A percentile compares a stretch with the other conserved stretches of the same genome.
Evolutionary conservation across 2,888 invertebrate genomes (phyloP).

Genomic region (Dasysyrphus tricinctus): DNA sequence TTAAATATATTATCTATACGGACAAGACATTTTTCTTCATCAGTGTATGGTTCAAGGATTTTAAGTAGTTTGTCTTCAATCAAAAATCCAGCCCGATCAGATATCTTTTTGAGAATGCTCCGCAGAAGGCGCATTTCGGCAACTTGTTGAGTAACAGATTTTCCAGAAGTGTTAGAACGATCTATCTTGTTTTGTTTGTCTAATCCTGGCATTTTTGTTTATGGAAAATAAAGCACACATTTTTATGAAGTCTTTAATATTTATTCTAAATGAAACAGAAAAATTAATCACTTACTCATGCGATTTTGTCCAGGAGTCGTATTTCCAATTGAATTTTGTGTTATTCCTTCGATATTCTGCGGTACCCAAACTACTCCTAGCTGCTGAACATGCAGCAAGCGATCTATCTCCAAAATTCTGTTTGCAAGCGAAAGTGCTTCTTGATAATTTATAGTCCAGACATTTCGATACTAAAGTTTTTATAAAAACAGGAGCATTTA

Average conservation of each 20-base stretch:
- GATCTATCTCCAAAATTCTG: slow-evolving; percentile 86
- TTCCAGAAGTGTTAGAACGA: neutral
- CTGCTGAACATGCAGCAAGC: slow-evolving; percentile 86
- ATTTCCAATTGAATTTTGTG: slow-evolving; percentile 23
- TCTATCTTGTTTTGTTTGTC: neutral
- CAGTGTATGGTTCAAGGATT: slow-evolving; percentile 87
- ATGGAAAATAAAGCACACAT: neutral
- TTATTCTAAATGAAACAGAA: too few species aligned
- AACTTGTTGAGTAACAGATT: slow-evolving; percentile 68
- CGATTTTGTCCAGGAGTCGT: slow-evolving; percentile 28
- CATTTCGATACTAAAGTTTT: slow-evolving; percentile 79
- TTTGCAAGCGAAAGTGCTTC: slow-evolving; percentile 84
- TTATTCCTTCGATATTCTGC: slow-evolving; percentile 80
- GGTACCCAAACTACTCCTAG: slow-evolving; percentile 85
- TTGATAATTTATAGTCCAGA: slow-evolving; percentile 87
- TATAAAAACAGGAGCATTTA: neutral
- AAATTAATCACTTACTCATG: slow-evolving; percentile 34
- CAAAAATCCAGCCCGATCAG: slow-evolving; percentile 90
- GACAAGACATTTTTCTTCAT: slow-evolving; percentile 87
- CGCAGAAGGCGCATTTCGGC: slow-evolving; percentile 83
- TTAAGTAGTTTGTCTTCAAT: slow-evolving; percentile 88
- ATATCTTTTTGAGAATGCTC: slow-evolving; percentile 87
- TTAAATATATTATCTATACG: slow-evolving; percentile 90
- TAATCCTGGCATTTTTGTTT: neutral
- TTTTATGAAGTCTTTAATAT: neutral